Percentiles rank a stretch among this genome's conserved stretches.
Evolutionary conservation across 1,140 invertebrate species (phyloP).

Genomic region (Mamestra configurata): DNA sequence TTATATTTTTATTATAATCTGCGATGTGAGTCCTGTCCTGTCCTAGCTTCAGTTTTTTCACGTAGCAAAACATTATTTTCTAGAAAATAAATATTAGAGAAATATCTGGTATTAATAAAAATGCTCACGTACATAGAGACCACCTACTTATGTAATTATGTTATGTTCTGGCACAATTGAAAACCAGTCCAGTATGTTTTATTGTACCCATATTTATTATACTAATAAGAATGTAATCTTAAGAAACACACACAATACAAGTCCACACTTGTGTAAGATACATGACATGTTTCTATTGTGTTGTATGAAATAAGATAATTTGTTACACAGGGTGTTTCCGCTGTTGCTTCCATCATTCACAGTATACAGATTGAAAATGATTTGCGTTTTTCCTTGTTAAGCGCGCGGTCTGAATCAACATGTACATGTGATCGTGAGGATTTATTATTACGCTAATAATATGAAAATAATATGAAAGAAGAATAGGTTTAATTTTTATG

Average conservation of each 20-base stretch:
- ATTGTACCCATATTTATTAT: not conserved
- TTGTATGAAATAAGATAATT: not conserved
- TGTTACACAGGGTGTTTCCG: not conserved
- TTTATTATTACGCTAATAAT: not conserved
- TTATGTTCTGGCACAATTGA: not conserved
- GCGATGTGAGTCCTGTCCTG: too few species aligned
- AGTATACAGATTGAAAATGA: not conserved
- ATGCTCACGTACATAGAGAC: not conserved
- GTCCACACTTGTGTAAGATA: not conserved
- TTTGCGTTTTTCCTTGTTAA: not conserved
- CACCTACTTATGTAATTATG: not conserved
- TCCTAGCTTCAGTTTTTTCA: too few species aligned
- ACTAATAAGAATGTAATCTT: not conserved
- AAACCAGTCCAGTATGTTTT: not conserved
- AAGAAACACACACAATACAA: not conserved
- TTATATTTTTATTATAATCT: slow-evolving; percentile 14
- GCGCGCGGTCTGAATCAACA: not conserved
- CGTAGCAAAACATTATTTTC: too few species aligned
- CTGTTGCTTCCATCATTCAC: not conserved
- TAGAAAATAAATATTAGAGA: too few species aligned
- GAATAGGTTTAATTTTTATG: too few species aligned
- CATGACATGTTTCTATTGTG: too few species aligned
- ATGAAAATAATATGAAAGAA: too few species aligned
- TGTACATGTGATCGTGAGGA: not conserved
- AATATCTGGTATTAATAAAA: too few species aligned